phyloP scores from a whole-genome alignment of 2,888 invertebrate species.

The Tipula lateralis region DNA sequence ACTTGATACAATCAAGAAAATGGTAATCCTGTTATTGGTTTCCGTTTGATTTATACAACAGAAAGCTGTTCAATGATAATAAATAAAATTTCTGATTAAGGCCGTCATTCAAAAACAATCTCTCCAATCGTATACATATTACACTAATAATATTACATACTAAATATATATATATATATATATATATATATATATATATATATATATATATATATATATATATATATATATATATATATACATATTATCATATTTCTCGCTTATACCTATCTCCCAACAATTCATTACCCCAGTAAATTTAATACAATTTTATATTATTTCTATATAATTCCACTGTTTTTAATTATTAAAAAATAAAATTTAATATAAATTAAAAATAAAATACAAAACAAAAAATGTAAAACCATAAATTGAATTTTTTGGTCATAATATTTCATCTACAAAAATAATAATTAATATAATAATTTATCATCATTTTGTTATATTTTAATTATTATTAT shows the following conservation, averaged over 20 bases:
- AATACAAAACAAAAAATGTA: neutral
- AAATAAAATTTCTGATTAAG: too few relatives aligned
- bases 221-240: neutral
- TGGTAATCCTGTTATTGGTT: too few relatives aligned
- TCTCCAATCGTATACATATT: too few relatives aligned
- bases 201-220: too few relatives aligned
- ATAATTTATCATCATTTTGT: constrained; percentile 21
- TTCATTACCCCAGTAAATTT: neutral
- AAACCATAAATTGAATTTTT: constrained; percentile 19
- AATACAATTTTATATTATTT: neutral
- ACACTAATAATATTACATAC: too few relatives aligned
- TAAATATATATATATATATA: too few relatives aligned
- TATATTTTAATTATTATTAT: constrained; percentile 21
- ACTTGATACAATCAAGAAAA: too few relatives aligned
- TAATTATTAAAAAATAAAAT: neutral
- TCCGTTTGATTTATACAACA: too few relatives aligned
- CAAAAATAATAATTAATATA: constrained; percentile 19
- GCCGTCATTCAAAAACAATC: too few relatives aligned
- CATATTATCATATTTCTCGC: neutral
- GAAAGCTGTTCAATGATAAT: too few relatives aligned
- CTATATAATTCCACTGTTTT: neutral
- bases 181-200: too few relatives aligned
- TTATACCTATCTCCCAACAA: neutral
- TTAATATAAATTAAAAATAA: neutral
- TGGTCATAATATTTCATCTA: constrained; percentile 9